A percentile compares a stretch with the other conserved stretches of the same genome.
Evolutionary conservation across 2,888 invertebrate genomes (phyloP).

Genomic region (Schizotus pectinicornis): DNA sequence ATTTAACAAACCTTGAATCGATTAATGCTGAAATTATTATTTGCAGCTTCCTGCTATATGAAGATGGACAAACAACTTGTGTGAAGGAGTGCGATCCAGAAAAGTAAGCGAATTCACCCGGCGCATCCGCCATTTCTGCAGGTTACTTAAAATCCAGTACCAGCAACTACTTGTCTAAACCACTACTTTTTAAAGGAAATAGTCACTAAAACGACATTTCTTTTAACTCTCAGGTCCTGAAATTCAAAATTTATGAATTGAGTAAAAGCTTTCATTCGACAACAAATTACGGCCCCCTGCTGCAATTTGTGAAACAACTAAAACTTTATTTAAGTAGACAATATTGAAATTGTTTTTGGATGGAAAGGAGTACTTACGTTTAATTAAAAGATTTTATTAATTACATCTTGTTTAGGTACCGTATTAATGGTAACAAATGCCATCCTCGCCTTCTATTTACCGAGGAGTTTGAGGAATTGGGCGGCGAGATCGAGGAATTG

Average conservation of each 20-base stretch:
- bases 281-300: no score
- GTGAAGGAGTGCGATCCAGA: background rate
- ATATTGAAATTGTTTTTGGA: no score
- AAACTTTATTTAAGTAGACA: no score
- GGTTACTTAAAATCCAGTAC: background rate
- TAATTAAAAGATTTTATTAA: background rate
- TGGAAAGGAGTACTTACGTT: no score
- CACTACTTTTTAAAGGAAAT: no score
- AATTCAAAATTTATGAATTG: no score
- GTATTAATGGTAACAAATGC: background rate
- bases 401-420: background rate
- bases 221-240: no score
- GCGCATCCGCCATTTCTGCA: constrained; percentile 2
- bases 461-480: background rate
- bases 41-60: background rate
- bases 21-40: background rate
- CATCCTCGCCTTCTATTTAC: background rate
- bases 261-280: no score
- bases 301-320: no score
- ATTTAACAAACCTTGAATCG: background rate
- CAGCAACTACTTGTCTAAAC: background rate
- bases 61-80: background rate
- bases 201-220: no score
- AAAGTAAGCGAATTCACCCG: constrained; percentile 1
- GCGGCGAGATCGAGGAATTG: background rate